Evolutionary conservation across 2,113 vertebrate genomes (phyloP).

Genomic region (Macrotus californicus): DNA sequence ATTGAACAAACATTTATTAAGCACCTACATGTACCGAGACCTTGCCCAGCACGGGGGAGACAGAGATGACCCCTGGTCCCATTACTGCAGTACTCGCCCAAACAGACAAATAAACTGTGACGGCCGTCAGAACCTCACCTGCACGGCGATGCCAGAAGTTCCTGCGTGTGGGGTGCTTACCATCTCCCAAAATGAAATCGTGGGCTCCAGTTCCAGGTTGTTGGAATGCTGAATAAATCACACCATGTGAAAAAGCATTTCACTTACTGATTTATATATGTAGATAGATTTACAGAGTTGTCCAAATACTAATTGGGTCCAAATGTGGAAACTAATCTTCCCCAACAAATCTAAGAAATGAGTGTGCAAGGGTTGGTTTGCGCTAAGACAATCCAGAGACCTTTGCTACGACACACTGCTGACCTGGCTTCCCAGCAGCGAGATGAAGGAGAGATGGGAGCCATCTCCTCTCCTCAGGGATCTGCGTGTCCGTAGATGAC

Average conservation of each 20-base stretch:
- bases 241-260: not conserved
- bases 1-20: not conserved
- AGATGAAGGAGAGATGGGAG: not conserved
- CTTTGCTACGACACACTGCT: not conserved
- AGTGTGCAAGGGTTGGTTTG: not conserved
- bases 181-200: not conserved
- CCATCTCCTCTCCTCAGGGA: not conserved
- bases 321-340: not conserved
- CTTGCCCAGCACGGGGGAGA: not conserved
- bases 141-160: rapidly evolving
- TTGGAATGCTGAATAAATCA: not conserved
- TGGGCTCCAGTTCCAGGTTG: not conserved
- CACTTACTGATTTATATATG: not conserved
- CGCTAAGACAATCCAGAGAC: not conserved
- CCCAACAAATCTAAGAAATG: not conserved
- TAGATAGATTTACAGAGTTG: not conserved
- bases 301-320: not conserved
- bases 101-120: not conserved
- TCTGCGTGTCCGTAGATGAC: not conserved
- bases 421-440: not conserved
- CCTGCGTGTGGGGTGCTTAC: rapidly evolving
- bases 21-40: not conserved
- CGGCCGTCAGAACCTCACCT: not conserved
- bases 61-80: not conserved
- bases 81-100: not conserved